Evolutionary conservation across 2,888 invertebrate genomes (phyloP), one percentile per base, ranked within the genome.

Genomic region (Rhimphoctona megacephalus): DNA sequence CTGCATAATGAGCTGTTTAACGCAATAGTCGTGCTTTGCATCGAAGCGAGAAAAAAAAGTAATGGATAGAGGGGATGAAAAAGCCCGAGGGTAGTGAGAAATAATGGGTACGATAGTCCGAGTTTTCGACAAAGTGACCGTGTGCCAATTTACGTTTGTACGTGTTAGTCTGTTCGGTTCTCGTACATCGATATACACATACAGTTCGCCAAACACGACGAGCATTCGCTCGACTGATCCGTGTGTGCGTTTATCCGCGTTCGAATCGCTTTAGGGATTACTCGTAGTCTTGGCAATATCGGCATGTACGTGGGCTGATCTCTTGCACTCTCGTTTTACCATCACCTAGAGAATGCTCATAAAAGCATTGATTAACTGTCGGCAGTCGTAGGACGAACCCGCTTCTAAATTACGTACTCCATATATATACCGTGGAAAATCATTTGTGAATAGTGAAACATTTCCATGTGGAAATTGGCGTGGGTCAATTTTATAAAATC

Each of bases 361-460:
- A 93, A 93, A 93, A 92, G 92, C 93, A 92, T 93, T 92, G 93
- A 93, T 93, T 93, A 93, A 93, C 93, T 90, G 93, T 92, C 93
- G 91, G 90, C 91, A 92, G 91, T 92, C 92, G 91, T 90, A 91
- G 91, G 91, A 92, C 91, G 89, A 89, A 88, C 88, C 87, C 19
- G 67, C 67, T 67, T 39, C 39, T 67, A 67, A 67, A 72, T 72
- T 72, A 72, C 72, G 30, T 30, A 52, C 33, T 39, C 30, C 30
- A 11, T 4, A 11, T 6, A 17, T 67, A 67, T 39, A 67, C n/a
- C n/a, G 19, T 67, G n/a, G 30, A 61, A 30, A 61, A 30, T 30
- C 17, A 61, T 61, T 57, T 14, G 57, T 57, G 11, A 57, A 57
- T 14, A 57, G 25, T 61, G 61, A 17, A 30, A 61, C 1, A 30